phyloP scores from a whole-genome alignment of 2,113 vertebrate genomes.

The Cyprinodon variegatus region DNA sequence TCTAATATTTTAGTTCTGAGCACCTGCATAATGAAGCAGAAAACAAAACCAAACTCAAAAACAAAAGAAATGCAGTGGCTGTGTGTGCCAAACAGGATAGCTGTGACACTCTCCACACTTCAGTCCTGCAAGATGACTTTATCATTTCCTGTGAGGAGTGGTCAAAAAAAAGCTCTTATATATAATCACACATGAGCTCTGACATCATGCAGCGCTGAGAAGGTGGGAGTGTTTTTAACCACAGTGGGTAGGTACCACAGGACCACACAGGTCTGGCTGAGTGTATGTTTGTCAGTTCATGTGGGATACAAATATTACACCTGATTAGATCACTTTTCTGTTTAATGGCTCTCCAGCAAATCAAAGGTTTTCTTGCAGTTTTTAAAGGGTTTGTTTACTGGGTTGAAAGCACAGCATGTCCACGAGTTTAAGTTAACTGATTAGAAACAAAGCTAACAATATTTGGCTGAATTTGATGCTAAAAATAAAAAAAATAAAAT shows the following conservation, averaged over 20 bases:
- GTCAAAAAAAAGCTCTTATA: background rate
- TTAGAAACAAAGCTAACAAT: background rate
- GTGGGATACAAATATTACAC: constrained; percentile 10
- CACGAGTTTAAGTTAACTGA: background rate
- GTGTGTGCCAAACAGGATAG: background rate
- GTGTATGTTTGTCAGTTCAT: constrained; percentile 5
- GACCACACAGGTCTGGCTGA: constrained; percentile 20
- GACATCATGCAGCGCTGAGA: constrained; percentile 1
- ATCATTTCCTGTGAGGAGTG: constrained; percentile 10
- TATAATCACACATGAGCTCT: constrained; percentile 17
- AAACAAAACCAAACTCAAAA: background rate
- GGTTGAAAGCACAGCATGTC: background rate
- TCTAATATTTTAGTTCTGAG: background rate
- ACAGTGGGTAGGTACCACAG: constrained; percentile 5
- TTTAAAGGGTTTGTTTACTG: background rate
- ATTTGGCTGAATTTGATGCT: background rate
- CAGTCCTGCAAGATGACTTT: constrained; percentile 4
- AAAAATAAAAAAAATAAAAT: background rate
- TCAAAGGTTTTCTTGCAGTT: constrained; percentile 2
- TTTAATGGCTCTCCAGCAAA: background rate
- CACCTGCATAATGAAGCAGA: constrained; percentile 3
- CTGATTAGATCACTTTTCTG: constrained; percentile 11
- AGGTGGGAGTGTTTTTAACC: background rate
- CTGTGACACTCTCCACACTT: constrained; percentile 7
- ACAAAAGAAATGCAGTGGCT: background rate